phyloP scores from a whole-genome alignment of 2,113 vertebrate species.

The Menura novaehollandiae region DNA sequence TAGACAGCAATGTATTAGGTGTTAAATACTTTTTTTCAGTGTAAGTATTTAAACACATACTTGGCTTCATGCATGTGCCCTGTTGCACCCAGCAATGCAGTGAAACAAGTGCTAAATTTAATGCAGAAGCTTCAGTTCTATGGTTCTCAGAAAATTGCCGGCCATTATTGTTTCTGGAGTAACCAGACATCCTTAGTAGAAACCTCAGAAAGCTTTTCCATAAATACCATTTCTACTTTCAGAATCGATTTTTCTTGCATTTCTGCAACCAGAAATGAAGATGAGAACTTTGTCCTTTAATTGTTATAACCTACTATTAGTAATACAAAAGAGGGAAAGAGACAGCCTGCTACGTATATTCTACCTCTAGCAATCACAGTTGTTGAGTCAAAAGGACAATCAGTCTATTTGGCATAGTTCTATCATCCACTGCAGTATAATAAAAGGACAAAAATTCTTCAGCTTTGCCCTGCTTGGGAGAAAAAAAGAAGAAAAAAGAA shows the following conservation, averaged over 20 bases:
- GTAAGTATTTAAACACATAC: background rate
- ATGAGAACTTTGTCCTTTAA: background rate
- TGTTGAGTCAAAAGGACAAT: background rate
- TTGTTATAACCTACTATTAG: background rate
- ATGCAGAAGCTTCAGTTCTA: background rate
- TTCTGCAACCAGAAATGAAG: background rate
- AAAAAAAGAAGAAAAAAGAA: background rate
- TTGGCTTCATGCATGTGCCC: background rate
- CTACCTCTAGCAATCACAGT: background rate
- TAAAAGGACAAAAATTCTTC: background rate
- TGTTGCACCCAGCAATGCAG: background rate
- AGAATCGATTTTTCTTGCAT: background rate
- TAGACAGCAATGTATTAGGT: background rate
- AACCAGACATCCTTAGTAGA: background rate
- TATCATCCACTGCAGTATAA: background rate
- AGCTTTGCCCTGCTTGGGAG: background rate
- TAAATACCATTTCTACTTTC: background rate
- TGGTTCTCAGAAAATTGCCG: background rate
- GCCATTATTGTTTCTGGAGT: background rate
- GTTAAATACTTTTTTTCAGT: background rate
- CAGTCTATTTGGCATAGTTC: background rate
- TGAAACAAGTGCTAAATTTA: constrained; percentile 7
- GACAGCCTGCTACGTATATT: background rate
- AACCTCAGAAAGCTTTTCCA: constrained; percentile 5
- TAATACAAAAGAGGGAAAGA: background rate